A percentile compares a stretch with the other conserved stretches of the same genome.
These are phyloP conservation scores for Ovibos moschatus DNA, from an alignment of 2,113 vertebrate species.

Conservation along the genomic window DNA sequence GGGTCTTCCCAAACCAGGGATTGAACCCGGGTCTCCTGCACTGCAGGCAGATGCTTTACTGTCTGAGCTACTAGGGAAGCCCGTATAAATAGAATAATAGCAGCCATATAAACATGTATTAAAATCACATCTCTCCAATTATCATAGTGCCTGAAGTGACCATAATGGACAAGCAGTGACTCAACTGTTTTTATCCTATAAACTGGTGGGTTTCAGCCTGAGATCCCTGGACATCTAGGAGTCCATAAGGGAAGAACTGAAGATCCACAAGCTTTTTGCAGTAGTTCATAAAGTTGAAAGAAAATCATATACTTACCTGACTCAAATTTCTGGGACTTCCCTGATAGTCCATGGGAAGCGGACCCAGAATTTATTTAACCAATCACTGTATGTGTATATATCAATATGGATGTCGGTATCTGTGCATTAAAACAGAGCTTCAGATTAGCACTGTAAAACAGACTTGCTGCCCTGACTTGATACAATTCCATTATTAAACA, in stretches of 20 bases:
- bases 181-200: background rate
- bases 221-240: background rate
- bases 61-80: background rate
- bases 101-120: background rate
- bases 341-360: background rate
- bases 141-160: background rate
- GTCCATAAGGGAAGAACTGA: background rate
- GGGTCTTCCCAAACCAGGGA: background rate
- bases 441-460: background rate
- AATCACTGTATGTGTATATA: background rate
- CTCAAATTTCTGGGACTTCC: background rate
- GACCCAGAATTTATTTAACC: background rate
- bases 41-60: background rate
- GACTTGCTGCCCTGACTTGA: background rate
- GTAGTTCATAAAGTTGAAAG: background rate
- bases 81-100: background rate
- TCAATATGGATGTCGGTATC: background rate
- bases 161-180: background rate
- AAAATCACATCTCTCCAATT: background rate
- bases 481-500: background rate
- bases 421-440: background rate
- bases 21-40: background rate
- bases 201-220: background rate
- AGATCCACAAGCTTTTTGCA: background rate
- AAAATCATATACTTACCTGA: background rate